Conservation (phyloP, 2,797 vertebrate genomes). For the Ceryle rudis region DNA sequence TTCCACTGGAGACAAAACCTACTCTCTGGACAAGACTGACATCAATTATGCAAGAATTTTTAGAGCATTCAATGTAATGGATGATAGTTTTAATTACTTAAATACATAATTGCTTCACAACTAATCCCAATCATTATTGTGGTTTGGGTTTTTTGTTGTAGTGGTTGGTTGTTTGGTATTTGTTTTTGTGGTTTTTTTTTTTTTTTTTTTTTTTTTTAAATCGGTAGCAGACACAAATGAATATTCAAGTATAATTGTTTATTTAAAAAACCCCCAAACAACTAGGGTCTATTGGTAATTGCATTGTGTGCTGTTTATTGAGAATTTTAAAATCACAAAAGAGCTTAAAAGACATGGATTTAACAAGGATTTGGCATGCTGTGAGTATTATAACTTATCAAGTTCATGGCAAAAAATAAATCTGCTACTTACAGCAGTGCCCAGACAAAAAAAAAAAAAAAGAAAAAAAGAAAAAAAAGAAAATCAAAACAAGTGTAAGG, state of each 20-base stretch:
- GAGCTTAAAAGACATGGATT: not conserved
- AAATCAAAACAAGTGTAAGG: not conserved
- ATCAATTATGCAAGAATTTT: constrained; percentile 5
- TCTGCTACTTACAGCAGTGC: not conserved
- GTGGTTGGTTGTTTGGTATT: not conserved
- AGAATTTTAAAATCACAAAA: not conserved
- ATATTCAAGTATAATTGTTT: constrained; percentile 2
- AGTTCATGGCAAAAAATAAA: not conserved
- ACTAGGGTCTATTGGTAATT: not conserved
- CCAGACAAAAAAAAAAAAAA: not conserved
- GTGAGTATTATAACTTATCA: not conserved
- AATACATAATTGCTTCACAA: not conserved
- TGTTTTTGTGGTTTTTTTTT: not conserved
- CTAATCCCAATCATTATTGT: not conserved
- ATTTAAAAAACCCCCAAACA: not conserved
- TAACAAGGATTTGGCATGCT: not conserved
- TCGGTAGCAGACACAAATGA: not conserved
- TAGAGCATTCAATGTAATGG: not conserved
- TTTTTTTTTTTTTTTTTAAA: not conserved
- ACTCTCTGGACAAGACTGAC: not conserved
- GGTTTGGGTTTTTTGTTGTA: not conserved
- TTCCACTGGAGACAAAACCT: not conserved
- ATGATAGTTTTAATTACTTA: constrained; percentile 44
- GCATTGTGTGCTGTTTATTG: not conserved
- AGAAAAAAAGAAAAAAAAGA: not conserved